These are phyloP conservation scores for Sitodiplosis mosellana DNA, from an alignment of 1,140 invertebrate genomes.

Conservation along the genomic window DNA sequence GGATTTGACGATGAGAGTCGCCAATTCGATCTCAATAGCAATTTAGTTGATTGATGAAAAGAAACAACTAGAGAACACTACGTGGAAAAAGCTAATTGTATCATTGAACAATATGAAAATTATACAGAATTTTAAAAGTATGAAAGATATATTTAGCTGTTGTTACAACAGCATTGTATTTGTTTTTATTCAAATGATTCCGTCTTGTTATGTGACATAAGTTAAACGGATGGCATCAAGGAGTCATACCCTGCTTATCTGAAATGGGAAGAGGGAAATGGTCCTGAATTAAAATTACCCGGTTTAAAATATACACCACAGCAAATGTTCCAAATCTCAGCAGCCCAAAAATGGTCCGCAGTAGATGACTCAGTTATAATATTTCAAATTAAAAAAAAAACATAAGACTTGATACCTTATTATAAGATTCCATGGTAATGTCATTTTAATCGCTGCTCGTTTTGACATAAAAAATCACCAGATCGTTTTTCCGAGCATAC, in stretches of 20 bases:
- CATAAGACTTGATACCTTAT: constrained; percentile 38
- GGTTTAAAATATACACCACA: constrained; percentile 45
- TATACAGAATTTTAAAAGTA: constrained; percentile 57
- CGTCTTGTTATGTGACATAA: constrained; percentile 30
- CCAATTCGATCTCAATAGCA: constrained; percentile 52
- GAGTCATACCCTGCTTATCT: constrained; percentile 69
- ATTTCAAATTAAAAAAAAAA: neutral
- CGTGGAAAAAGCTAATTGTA: constrained; percentile 57
- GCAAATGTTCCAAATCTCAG: constrained; percentile 53
- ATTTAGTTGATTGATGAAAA: constrained; percentile 71
- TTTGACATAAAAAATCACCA: no score
- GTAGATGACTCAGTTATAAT: constrained; percentile 31
- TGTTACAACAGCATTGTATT: no score
- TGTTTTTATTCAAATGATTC: neutral
- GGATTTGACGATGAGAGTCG: constrained; percentile 71
- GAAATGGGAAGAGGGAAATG: constrained; percentile 44
- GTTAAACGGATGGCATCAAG: constrained; percentile 75
- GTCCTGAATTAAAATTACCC: constrained; percentile 41
- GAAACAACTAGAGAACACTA: constrained; percentile 52
- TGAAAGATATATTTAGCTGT: neutral
- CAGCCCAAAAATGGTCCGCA: constrained; percentile 39
- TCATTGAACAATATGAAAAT: constrained; percentile 75
- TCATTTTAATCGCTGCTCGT: no score
- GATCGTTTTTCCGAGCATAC: no score
- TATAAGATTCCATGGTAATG: no score